A percentile compares a stretch with the other conserved stretches of the same genome.
phyloP scores from a whole-genome alignment of 2,113 vertebrate genomes.

The Pituophis catenifer region DNA sequence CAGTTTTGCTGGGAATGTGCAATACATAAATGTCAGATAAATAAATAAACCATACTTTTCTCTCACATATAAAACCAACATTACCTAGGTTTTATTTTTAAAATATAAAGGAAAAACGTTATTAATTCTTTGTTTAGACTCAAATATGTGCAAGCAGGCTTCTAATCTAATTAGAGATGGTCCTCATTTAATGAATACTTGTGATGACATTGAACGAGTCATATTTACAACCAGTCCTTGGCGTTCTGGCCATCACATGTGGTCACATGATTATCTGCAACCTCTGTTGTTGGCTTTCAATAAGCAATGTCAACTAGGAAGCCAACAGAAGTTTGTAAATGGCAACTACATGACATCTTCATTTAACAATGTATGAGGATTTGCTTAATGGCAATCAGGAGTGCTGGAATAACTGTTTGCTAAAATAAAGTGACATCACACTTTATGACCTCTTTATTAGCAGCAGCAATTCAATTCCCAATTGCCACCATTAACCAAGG shows the following conservation, averaged over 20 bases:
- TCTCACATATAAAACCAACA: background rate
- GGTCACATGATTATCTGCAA: background rate
- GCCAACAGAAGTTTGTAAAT: background rate
- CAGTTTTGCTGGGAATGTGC: background rate
- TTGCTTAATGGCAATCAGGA: background rate
- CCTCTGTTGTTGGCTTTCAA: background rate
- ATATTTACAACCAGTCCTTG: background rate
- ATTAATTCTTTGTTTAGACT: background rate
- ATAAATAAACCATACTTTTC: background rate
- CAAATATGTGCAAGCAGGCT: too few species aligned
- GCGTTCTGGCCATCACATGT: background rate
- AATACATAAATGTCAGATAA: background rate
- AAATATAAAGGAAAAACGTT: background rate
- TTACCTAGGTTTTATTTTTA: background rate
- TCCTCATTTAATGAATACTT: background rate
- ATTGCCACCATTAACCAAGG: background rate
- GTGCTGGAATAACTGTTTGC: background rate
- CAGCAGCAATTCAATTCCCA: background rate
- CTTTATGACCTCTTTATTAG: background rate
- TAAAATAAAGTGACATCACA: background rate
- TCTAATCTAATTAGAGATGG: background rate
- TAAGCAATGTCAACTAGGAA: background rate
- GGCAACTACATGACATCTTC: background rate
- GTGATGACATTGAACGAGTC: background rate
- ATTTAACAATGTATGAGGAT: background rate